Evolutionary conservation across 1,140 invertebrate species (phyloP).

Genomic region (Batillaria attramentaria): DNA sequence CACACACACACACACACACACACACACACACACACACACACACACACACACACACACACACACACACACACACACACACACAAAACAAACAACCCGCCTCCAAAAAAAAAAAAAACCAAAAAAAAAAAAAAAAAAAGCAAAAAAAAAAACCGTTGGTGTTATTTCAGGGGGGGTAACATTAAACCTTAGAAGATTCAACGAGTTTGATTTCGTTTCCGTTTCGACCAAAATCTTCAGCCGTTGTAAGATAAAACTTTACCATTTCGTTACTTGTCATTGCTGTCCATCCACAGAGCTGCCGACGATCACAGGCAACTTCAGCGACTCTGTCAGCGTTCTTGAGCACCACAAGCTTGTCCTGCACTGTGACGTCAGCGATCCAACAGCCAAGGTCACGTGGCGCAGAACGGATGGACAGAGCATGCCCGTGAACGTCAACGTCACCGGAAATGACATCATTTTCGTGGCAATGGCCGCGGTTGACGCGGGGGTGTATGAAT

Average conservation of each 20-base stretch:
- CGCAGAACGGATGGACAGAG: background rate
- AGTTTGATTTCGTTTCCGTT: too few relatives aligned
- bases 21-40: too few relatives aligned
- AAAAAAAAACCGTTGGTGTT: background rate
- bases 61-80: background rate
- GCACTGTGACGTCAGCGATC: conserved; percentile 19
- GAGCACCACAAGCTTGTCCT: background rate
- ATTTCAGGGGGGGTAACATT: too few relatives aligned
- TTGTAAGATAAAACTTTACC: too few relatives aligned
- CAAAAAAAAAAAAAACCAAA: too few relatives aligned
- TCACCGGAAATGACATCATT: conserved; percentile 15
- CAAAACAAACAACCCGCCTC: background rate
- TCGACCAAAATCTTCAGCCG: too few relatives aligned
- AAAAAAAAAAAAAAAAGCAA: background rate
- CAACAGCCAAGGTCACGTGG: background rate
- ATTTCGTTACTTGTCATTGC: too few relatives aligned
- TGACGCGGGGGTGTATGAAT: conserved; percentile 4
- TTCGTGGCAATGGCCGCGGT: background rate
- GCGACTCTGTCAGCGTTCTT: background rate
- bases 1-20: too few relatives aligned
- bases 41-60: too few relatives aligned
- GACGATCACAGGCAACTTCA: conserved; percentile 9
- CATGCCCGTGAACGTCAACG: background rate
- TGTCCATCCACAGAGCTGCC: background rate
- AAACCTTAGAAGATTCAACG: too few relatives aligned